phyloP scores from a whole-genome alignment of 1,140 invertebrate genomes.

The Ladona fulva region DNA sequence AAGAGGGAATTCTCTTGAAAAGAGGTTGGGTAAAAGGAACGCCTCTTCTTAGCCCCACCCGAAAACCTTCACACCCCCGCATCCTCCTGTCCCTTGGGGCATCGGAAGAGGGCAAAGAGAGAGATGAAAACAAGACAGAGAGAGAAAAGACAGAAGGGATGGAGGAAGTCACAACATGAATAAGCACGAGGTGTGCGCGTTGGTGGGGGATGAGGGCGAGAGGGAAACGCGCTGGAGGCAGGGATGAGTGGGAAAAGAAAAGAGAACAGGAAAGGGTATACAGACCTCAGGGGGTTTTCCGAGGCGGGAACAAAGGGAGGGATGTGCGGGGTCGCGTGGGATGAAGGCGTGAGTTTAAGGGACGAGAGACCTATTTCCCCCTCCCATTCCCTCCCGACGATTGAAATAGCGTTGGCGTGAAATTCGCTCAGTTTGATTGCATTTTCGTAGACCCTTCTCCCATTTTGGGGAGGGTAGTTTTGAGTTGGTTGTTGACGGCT shows the following conservation, averaged over 20 bases:
- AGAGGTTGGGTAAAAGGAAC: no score
- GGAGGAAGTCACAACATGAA: slow-evolving; percentile 4
- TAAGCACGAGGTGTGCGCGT: neutral
- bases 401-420: slow-evolving; percentile 4
- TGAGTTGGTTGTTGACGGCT: neutral
- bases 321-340: neutral
- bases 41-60: no score
- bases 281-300: neutral
- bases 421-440: slow-evolving; percentile 9
- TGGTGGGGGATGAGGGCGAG: neutral
- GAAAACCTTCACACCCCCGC: no score
- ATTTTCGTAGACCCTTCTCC: neutral
- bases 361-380: neutral
- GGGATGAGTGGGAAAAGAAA: neutral
- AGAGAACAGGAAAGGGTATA: neutral
- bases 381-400: neutral
- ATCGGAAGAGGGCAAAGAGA: neutral
- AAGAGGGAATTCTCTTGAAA: neutral
- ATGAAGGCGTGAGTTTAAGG: neutral
- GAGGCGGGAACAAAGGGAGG: neutral
- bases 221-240: neutral
- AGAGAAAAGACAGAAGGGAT: neutral
- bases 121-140: neutral
- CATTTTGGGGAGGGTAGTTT: neutral
- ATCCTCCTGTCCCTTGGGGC: neutral